Conservation (phyloP, 2,797 vertebrate genomes). For the Muscicapa striata region DNA sequence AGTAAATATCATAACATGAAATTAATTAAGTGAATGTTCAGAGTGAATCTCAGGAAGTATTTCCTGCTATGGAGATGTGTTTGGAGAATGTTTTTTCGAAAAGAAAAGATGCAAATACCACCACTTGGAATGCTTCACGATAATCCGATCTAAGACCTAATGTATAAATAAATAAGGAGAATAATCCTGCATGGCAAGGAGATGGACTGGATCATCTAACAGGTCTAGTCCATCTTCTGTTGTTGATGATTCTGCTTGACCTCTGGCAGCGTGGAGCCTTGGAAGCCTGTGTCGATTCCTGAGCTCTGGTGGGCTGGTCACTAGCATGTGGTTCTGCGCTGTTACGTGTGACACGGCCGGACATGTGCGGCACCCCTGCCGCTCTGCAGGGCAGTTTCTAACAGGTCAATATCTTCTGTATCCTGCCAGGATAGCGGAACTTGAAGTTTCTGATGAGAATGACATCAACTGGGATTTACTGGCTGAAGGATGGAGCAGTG, state of each 20-base stretch:
- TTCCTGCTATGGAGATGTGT: slow-evolving; percentile 59
- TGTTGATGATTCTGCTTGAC: slow-evolving; percentile 64
- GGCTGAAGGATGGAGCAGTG: slow-evolving; percentile 96
- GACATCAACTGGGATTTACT: slow-evolving; percentile 97
- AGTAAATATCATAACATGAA: slow-evolving; percentile 67
- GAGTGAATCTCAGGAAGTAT: slow-evolving; percentile 66
- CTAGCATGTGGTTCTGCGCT: slow-evolving; percentile 45
- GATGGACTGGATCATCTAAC: slow-evolving; percentile 47
- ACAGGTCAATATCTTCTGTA: slow-evolving; percentile 52
- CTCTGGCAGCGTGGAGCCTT: slow-evolving; percentile 64
- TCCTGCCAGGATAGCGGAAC: slow-evolving; percentile 87
- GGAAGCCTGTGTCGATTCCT: slow-evolving; percentile 47
- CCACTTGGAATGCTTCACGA: slow-evolving; percentile 61
- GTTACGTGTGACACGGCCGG: neutral
- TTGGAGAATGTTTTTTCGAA: slow-evolving; percentile 65
- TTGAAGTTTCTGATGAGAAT: slow-evolving; percentile 93
- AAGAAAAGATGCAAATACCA: slow-evolving; percentile 51
- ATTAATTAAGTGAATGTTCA: slow-evolving; percentile 75
- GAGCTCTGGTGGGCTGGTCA: slow-evolving; percentile 46
- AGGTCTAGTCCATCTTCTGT: slow-evolving; percentile 60
- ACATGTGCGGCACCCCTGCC: neutral
- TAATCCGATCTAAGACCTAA: slow-evolving; percentile 56
- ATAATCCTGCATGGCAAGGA: slow-evolving; percentile 64
- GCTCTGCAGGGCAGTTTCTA: slow-evolving; percentile 2
- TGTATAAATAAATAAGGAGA: slow-evolving; percentile 55